Evolutionary conservation across 2,797 vertebrate genomes (phyloP).

Genomic region (Anomalospiza imberbis): DNA sequence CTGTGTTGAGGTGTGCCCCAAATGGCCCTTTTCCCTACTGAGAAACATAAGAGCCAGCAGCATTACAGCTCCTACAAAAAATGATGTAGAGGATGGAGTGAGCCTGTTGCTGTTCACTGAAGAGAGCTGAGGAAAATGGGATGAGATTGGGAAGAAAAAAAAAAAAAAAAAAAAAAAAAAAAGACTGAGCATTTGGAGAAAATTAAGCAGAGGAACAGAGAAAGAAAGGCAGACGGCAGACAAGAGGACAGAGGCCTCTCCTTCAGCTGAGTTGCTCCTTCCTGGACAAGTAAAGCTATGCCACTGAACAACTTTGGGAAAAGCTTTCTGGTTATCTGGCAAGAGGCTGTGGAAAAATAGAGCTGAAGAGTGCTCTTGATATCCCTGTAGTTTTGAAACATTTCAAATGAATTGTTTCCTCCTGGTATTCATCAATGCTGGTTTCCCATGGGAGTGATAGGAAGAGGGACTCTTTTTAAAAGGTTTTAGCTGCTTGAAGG

Average conservation of each 20-base stretch:
- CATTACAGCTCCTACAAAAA: neutral
- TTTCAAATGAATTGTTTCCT: neutral
- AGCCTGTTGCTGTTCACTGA: neutral
- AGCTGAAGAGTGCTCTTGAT: neutral
- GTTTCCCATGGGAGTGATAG: neutral
- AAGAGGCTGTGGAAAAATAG: neutral
- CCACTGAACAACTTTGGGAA: neutral
- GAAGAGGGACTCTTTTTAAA: neutral
- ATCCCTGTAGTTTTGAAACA: neutral
- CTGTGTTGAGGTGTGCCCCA: neutral
- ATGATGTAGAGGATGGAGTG: neutral
- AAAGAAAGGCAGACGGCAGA: neutral
- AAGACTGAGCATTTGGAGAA: neutral
- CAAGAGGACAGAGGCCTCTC: neutral
- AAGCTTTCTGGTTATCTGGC: neutral
- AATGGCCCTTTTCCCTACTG: neutral
- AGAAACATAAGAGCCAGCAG: neutral
- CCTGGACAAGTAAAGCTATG: fast-evolving
- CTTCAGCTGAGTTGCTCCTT: neutral
- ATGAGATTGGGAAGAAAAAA: neutral
- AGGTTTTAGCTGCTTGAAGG: neutral
- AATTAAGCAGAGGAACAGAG: neutral
- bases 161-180: neutral
- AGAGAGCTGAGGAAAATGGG: neutral
- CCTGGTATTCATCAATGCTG: neutral